Evolutionary conservation across 1,140 invertebrate species (phyloP).

Genomic region (Hyles euphorbiae): DNA sequence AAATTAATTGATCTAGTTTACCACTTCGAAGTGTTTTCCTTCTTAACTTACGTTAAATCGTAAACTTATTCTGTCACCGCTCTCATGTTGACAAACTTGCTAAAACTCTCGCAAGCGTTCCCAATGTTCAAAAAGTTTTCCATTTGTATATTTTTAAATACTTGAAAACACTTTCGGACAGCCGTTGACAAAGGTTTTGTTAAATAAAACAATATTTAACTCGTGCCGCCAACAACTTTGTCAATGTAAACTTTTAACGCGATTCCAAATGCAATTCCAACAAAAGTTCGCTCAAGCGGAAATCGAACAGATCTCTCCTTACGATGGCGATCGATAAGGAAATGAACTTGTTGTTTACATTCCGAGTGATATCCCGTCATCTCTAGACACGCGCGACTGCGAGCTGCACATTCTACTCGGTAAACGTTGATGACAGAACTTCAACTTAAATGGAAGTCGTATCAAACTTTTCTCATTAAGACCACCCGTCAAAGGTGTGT

Average conservation of each 20-base stretch:
- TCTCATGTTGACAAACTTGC: background rate
- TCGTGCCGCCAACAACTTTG: slow-evolving; percentile 32
- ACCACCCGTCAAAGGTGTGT: slow-evolving; percentile 66
- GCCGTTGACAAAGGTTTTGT: no score
- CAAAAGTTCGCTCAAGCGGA: slow-evolving; percentile 39
- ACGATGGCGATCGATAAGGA: slow-evolving; percentile 32
- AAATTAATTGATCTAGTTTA: slow-evolving; percentile 40
- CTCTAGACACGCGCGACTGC: slow-evolving; percentile 27
- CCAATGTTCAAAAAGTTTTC: no score
- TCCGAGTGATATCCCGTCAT: slow-evolving; percentile 41
- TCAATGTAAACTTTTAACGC: slow-evolving; percentile 51
- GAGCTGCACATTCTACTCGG: slow-evolving; percentile 21
- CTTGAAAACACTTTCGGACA: no score
- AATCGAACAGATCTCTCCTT: slow-evolving; percentile 36
- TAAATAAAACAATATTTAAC: slow-evolving; percentile 27
- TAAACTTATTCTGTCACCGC: slow-evolving; percentile 1
- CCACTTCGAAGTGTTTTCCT: slow-evolving; percentile 15
- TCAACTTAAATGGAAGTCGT: slow-evolving; percentile 66
- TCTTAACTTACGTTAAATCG: slow-evolving; percentile 3
- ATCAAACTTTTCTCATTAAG: slow-evolving; percentile 73
- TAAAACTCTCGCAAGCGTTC: no score
- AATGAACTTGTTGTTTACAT: slow-evolving; percentile 61
- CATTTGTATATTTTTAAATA: no score
- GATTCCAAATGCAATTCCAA: slow-evolving; percentile 50
- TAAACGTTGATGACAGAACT: slow-evolving; percentile 67